Evolutionary conservation across 1,140 invertebrate genomes (phyloP), one percentile per base, ranked within the genome.

Genomic region (Drosophila ananassae): DNA sequence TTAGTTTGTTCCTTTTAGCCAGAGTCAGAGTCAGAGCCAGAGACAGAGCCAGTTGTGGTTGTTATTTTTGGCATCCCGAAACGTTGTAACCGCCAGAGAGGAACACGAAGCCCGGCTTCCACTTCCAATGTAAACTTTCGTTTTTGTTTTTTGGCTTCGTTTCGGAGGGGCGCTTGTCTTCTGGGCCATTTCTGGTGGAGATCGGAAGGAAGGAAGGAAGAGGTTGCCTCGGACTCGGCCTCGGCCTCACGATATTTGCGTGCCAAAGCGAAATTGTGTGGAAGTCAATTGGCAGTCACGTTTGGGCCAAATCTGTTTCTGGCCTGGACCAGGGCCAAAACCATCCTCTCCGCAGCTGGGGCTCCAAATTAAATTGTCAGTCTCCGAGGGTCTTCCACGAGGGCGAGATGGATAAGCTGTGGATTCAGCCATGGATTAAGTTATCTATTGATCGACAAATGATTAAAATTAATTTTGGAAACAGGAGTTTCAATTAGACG

Each of bases 231-330:
- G 32, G 32, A 6, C 30, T 6, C 7, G 9, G 30, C 32, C 22
- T 54, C 53, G 47, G 61, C 64, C 82, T 89, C 82, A 85, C 82
- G 82, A 87, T 85, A 85, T 85, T 85, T 85, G 82, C 82, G 82
- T 85, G 82, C 83, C 83, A 73, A 55, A 51, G 66, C 83, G 17
- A 89, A 87, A 87, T 82, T 89, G 82, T 89, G 80, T 89, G 82
- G 82, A 89, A 89, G 82, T 87, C 82, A 89, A 87, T 87, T 87
- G 82, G 78, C 62, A 87, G 82, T 87, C 82, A 87, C 82, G 82
- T 87, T 87, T 53, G 47, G 44, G 63, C 63, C 82, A 67, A 63
- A 60, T 67, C 37, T 59, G 58, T 58, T 48, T 34, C 50, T 48
- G 57, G 50, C 53, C 44, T 66, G 54, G 58, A 47, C 51, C 50